These are phyloP conservation scores for Nephrotoma guestfalica DNA, from an alignment of 2,888 invertebrate species.

Conservation along the genomic window DNA sequence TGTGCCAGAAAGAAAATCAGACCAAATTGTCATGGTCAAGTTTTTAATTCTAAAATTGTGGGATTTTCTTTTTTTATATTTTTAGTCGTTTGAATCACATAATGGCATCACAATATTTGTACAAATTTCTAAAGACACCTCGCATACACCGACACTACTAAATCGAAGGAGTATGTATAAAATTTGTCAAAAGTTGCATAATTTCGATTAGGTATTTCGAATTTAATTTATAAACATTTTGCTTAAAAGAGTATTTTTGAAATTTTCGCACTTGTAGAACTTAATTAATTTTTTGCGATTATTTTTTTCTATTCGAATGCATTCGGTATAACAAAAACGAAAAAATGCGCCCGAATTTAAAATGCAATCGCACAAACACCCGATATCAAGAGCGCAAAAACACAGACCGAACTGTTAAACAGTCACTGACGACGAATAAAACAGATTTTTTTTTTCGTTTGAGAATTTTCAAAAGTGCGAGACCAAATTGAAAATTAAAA, in stretches of 20 bases:
- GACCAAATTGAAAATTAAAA: not conserved
- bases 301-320: not conserved
- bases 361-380: not conserved
- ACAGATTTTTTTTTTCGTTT: not conserved
- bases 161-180: not conserved
- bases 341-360: not conserved
- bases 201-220: not conserved
- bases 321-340: not conserved
- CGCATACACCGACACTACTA: not conserved
- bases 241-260: not conserved
- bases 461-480: not conserved
- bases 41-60: not conserved
- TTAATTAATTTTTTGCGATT: not conserved
- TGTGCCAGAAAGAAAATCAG: not conserved
- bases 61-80: not conserved
- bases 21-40: not conserved
- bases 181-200: not conserved
- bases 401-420: not conserved
- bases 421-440: not conserved
- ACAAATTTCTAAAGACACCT: not conserved
- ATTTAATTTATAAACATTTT: not conserved
- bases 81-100: not conserved
- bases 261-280: not conserved
- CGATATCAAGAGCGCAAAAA: not conserved
- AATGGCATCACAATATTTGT: not conserved